Base-by-base conservation (phyloP, 1,140 invertebrate species). In the Akabosia matsudoensis region DNA sequence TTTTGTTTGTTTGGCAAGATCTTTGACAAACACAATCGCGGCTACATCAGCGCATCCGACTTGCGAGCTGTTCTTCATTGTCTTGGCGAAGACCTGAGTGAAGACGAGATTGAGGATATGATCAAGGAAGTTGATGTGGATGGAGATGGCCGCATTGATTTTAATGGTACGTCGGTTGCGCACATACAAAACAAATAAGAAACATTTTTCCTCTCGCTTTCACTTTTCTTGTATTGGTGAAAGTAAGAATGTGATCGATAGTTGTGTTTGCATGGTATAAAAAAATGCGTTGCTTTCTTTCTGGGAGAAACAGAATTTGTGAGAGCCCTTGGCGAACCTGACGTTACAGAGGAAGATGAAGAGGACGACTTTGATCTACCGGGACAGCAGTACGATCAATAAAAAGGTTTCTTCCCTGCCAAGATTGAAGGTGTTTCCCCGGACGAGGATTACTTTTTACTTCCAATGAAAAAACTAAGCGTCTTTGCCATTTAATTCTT, bases 51-150 rank as follows among this genome's bases (percentile, higher is more conserved):
- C 33, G 92, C 92, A 1, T 93, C 92, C 0, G 93, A 94, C 83
- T 85, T 94, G 37, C 86, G 92, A 77, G 93, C 92, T 0, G 93
- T 94, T 7, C 84, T 94, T 51, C 92, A 94, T 84, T 94, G 93
- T 84, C 85, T 94, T 7, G 93, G 93, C 4, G 92, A 94, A 83
- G 92, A 93, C 83, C 85, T 94, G 34, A 92, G 91, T 4, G 92
- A 94, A 83, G 93, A 94, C 85, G 93, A 94, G 84, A 94, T 95
- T 84, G 93, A 95, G 85, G 93, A 94, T 82, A 95, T 95, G 93
- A 95, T 95, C 82, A 93, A 93, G 84, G 93, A 95, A 87, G 93
- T 95, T 3, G 93, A 95, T 84, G 92, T 94, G 16, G 92, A 95
- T 83, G 93, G 93, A 2, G 93, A 95, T 83, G 93, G 93, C 7